Evolutionary conservation across 2,888 invertebrate species (phyloP).

Genomic region (Frankliniella fusca): DNA sequence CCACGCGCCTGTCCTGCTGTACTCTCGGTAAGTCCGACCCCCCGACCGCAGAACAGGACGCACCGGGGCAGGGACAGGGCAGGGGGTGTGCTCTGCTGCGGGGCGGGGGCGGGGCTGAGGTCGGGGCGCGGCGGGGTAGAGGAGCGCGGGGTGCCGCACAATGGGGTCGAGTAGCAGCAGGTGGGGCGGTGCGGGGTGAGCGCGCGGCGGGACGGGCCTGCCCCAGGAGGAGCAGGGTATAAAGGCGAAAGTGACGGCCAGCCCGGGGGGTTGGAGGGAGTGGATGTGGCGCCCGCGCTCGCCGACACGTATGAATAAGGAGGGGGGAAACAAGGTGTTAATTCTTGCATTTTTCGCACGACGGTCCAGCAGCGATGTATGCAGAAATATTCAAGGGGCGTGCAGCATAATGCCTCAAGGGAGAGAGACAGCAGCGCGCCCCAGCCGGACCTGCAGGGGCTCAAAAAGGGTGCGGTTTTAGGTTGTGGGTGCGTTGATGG

Average conservation of each 20-base stretch:
- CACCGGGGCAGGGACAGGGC: neutral
- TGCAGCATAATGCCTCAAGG: neutral
- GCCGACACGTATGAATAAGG: neutral
- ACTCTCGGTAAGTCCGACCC: neutral
- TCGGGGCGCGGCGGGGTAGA: neutral
- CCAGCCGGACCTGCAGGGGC: no score
- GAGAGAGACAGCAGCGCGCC: neutral
- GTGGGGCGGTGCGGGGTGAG: neutral
- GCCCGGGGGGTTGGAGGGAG: neutral
- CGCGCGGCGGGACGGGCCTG: neutral
- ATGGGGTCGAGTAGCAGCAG: neutral
- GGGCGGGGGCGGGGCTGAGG: neutral
- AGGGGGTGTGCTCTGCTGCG: neutral
- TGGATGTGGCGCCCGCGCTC: no score
- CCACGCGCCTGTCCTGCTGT: neutral
- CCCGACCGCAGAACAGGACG: neutral
- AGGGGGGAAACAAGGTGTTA: neutral
- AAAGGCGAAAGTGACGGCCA: neutral
- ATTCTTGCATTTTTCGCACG: conserved; percentile 13
- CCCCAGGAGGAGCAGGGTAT: neutral
- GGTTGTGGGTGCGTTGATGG: no score
- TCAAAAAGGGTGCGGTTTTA: no score
- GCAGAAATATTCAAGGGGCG: conserved; percentile 20
- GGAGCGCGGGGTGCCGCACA: neutral
- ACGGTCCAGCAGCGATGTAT: neutral